These are phyloP conservation scores for Ginglymostoma cirratum DNA, from an alignment of 2,113 vertebrate species.

Conservation along the genomic window DNA sequence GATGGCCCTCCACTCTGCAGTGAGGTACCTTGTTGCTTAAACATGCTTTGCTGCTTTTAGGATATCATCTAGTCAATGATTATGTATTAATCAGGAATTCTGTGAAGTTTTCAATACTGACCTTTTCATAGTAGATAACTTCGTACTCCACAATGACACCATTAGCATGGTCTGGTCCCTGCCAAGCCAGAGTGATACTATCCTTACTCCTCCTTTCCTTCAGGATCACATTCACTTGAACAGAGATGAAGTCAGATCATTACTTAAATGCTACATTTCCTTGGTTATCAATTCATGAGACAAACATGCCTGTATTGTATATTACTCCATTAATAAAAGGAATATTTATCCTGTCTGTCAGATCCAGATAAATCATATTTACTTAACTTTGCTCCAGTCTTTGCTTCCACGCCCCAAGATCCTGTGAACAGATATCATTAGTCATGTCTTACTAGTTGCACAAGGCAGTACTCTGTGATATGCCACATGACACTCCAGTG, in stretches of 20 bases:
- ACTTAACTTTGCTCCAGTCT: background rate
- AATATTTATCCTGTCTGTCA: background rate
- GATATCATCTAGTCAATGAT: background rate
- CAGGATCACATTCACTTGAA: constrained; percentile 64
- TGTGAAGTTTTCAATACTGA: constrained; percentile 43
- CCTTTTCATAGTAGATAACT: constrained; percentile 76
- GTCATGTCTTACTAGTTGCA: background rate
- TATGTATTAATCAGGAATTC: background rate
- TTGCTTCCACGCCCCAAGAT: too few relatives aligned
- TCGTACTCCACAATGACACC: constrained; percentile 69
- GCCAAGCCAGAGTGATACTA: constrained; percentile 71
- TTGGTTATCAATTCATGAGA: background rate
- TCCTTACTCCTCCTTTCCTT: constrained; percentile 71
- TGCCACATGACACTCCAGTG: background rate
- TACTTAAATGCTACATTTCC: background rate
- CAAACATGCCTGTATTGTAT: background rate
- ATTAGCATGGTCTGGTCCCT: constrained; percentile 63
- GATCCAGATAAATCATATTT: background rate
- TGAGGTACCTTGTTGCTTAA: background rate
- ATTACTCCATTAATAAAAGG: background rate
- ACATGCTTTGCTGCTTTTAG: background rate
- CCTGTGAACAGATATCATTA: background rate
- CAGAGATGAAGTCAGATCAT: background rate
- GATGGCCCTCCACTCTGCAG: background rate
- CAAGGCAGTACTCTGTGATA: background rate